Evolutionary conservation across 2,113 vertebrate species (phyloP).

Genomic region (Trichomycterus rosablanca): DNA sequence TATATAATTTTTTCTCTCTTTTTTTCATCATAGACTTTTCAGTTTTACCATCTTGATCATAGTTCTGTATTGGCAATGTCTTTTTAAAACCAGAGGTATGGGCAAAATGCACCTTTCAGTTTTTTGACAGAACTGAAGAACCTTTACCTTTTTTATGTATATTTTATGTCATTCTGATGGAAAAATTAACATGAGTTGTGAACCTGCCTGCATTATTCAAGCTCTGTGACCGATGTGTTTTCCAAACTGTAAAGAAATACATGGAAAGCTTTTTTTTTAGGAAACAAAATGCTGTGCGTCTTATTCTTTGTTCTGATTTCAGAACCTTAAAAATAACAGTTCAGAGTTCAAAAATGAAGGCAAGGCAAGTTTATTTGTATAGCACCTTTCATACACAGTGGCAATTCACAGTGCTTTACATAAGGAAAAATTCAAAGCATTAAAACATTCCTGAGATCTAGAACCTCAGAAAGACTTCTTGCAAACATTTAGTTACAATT

Average conservation of each 20-base stretch:
- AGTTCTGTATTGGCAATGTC: slow-evolving; percentile 28
- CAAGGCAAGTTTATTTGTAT: too few species aligned
- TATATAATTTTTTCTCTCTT: neutral
- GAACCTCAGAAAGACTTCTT: too few species aligned
- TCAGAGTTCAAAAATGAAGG: too few species aligned
- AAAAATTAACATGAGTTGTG: slow-evolving; percentile 55
- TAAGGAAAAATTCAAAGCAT: too few species aligned
- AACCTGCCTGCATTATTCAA: slow-evolving; percentile 26
- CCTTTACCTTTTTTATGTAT: slow-evolving; percentile 57
- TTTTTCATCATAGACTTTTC: slow-evolving; percentile 2
- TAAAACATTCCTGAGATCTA: too few species aligned
- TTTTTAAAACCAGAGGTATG: too few species aligned
- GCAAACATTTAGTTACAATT: too few species aligned
- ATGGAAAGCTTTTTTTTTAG: slow-evolving; percentile 27
- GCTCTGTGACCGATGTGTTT: slow-evolving; percentile 13
- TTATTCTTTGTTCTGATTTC: neutral
- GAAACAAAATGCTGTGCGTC: neutral
- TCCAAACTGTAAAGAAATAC: slow-evolving; percentile 34
- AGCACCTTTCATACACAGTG: too few species aligned
- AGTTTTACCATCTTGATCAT: slow-evolving; percentile 42
- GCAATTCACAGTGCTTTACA: too few species aligned
- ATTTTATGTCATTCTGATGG: slow-evolving; percentile 59
- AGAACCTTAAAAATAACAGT: too few species aligned
- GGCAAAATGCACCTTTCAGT: slow-evolving; percentile 34
- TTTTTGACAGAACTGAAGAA: slow-evolving; percentile 31